phyloP scores from a whole-genome alignment of 53 echinoderm and acorn worm genomes.

The Stichopus horrens region DNA sequence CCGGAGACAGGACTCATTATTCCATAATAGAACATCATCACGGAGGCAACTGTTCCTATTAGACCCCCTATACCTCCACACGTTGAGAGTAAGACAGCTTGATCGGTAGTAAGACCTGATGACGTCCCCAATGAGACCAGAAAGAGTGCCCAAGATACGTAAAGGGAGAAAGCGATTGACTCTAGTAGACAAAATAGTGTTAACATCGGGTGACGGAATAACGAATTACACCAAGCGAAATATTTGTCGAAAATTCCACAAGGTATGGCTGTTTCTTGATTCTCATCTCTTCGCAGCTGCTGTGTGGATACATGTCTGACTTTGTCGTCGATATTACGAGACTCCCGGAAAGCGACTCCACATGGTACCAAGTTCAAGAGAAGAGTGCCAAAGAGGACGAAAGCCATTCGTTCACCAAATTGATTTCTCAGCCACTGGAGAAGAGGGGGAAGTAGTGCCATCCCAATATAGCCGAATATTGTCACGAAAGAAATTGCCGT shows the following conservation, averaged over 20 bases:
- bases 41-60: not conserved
- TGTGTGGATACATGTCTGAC: not conserved
- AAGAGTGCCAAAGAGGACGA: not conserved
- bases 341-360: not conserved
- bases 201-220: not conserved
- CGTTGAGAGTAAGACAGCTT: conserved; percentile 2
- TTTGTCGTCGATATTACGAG: not conserved
- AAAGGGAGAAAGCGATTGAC: not conserved
- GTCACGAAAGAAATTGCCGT: not conserved
- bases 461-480: not conserved
- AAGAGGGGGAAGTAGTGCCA: not conserved
- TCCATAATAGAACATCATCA: not conserved
- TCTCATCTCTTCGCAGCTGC: not conserved
- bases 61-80: conserved; percentile 21
- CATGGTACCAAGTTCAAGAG: not conserved
- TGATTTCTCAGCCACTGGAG: not conserved
- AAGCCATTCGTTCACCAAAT: not conserved
- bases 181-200: not conserved
- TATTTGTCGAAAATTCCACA: not conserved
- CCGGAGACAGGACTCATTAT: not conserved
- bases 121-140: conserved; percentile 3
- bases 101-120: not conserved
- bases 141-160: conserved; percentile 10
- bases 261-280: not conserved
- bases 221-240: not conserved